phyloP scores from a whole-genome alignment of 2,888 invertebrate genomes.

The Limnephilus auricula region DNA sequence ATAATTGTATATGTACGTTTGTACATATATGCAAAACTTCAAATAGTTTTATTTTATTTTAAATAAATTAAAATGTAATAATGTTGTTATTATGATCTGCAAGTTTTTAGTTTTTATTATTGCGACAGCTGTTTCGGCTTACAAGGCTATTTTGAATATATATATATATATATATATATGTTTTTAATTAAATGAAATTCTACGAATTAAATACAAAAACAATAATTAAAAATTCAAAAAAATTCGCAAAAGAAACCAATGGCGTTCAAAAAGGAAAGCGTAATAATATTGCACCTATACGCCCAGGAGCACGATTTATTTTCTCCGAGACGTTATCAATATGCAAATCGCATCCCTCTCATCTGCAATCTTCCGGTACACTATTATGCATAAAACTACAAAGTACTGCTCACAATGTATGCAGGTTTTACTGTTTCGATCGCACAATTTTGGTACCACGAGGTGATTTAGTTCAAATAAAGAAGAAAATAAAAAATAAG shows the following conservation, averaged over 20 bases:
- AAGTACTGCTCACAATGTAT: neutral
- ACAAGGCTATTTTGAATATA: too few species aligned
- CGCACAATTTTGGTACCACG: neutral
- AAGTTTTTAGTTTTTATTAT: too few species aligned
- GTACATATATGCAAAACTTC: neutral
- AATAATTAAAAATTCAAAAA: neutral
- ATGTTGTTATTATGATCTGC: too few species aligned
- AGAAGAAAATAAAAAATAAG: neutral
- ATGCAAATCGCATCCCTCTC: slow-evolving; percentile 37
- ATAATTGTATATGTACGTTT: neutral
- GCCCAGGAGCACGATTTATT: slow-evolving; percentile 16
- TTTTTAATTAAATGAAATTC: too few species aligned
- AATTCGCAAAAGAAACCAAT: neutral
- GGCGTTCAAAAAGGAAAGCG: neutral
- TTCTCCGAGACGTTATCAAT: slow-evolving; percentile 10
- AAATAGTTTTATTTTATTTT: too few species aligned
- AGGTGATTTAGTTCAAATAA: neutral
- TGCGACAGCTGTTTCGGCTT: too few species aligned
- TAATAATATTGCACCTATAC: neutral
- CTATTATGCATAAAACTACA: neutral
- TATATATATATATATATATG: too few species aligned
- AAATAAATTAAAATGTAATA: too few species aligned
- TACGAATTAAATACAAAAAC: too few species aligned
- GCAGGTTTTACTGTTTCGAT: neutral
- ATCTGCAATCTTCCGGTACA: neutral